These are phyloP conservation scores for Amphiura filiformis DNA, from an alignment of 35 echinoderm and acorn worm genomes.

Conservation along the genomic window DNA sequence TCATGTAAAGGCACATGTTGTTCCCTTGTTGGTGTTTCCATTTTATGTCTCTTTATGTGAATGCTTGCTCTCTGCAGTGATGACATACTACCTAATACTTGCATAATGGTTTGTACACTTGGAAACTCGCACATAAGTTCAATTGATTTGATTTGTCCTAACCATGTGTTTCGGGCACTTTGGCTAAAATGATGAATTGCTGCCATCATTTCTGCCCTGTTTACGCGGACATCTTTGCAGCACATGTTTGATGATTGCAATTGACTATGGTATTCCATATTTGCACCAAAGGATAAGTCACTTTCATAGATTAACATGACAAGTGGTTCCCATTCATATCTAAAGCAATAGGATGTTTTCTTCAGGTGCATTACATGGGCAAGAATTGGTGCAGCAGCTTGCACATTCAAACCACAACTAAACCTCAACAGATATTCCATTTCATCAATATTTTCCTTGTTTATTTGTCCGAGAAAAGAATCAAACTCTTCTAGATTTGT, in stretches of 20 bases:
- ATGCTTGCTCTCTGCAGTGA: too few relatives aligned
- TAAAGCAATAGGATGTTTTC: background rate
- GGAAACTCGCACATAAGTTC: background rate
- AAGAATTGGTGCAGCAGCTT: background rate
- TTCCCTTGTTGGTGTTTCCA: too few relatives aligned
- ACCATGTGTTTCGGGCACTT: background rate
- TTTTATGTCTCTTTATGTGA: too few relatives aligned
- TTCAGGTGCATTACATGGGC: background rate
- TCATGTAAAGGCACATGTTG: too few relatives aligned
- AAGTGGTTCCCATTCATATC: background rate
- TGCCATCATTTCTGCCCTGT: background rate
- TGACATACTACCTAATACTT: too few relatives aligned
- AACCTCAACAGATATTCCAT: constrained; percentile 14
- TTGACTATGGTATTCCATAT: background rate
- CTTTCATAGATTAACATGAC: background rate
- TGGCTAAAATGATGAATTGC: background rate
- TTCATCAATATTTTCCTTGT: background rate
- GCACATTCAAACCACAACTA: background rate
- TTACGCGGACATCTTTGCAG: background rate
- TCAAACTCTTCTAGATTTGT: background rate
- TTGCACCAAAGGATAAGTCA: background rate
- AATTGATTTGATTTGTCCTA: background rate
- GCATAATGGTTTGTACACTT: too few relatives aligned
- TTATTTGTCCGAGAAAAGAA: background rate
- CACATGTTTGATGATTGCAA: background rate